These are phyloP conservation scores for Acarapis woodi DNA, from an alignment of 1,140 invertebrate genomes.

Conservation along the genomic window DNA sequence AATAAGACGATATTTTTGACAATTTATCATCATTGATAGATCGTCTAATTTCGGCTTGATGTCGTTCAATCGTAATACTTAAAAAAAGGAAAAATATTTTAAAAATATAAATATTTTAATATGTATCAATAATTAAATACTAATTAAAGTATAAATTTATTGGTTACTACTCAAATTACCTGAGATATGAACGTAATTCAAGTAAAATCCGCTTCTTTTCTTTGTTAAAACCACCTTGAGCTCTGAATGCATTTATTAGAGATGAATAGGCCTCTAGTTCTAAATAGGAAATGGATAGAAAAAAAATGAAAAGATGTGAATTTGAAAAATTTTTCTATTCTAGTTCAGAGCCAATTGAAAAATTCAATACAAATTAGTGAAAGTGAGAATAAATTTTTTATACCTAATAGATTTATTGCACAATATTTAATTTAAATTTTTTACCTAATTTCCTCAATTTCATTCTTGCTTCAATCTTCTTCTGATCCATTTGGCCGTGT, in stretches of 20 bases:
- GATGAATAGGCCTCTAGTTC: constrained; percentile 69
- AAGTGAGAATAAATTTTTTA: too few relatives aligned
- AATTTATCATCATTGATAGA: constrained; percentile 69
- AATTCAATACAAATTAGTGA: too few relatives aligned
- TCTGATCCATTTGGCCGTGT: too few relatives aligned
- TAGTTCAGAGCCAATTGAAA: too few relatives aligned
- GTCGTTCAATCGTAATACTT: constrained; percentile 58
- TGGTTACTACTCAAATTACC: constrained; percentile 26
- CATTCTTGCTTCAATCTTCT: too few relatives aligned
- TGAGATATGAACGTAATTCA: constrained; percentile 47
- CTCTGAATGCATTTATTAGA: constrained; percentile 57
- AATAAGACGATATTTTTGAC: constrained; percentile 51
- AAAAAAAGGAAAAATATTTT: constrained; percentile 7
- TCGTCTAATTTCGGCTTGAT: constrained; percentile 57
- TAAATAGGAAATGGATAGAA: constrained; percentile 18
- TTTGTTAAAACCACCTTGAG: constrained; percentile 52
- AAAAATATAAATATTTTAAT: neutral
- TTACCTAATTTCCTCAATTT: too few relatives aligned
- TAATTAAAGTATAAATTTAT: neutral
- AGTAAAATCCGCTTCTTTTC: constrained; percentile 52
- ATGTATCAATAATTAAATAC: neutral
- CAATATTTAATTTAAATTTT: too few relatives aligned
- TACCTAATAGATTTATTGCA: too few relatives aligned
- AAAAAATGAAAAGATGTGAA: constrained; percentile 15
- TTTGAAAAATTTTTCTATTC: too few relatives aligned